These are phyloP conservation scores for Cygnus olor DNA, from an alignment of 2,797 vertebrate genomes.

Conservation along the genomic window DNA sequence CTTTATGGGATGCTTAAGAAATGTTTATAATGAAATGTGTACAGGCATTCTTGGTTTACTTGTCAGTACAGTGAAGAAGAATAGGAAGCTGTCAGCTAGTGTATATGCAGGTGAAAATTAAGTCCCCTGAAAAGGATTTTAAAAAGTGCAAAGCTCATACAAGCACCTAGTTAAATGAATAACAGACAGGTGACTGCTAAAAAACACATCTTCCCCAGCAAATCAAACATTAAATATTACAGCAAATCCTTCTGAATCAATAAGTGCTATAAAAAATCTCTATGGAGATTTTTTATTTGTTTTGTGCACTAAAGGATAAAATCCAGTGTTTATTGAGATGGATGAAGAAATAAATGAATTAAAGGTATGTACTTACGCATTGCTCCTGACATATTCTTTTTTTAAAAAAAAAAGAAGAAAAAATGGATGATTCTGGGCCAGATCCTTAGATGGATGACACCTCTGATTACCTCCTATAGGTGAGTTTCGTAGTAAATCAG, in stretches of 20 bases:
- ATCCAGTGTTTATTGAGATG: neutral
- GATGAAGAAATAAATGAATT: constrained; percentile 21
- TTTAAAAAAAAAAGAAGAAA: neutral
- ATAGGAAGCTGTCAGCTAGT: neutral
- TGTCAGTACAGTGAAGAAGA: neutral
- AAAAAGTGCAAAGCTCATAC: neutral
- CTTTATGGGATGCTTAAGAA: constrained; percentile 25
- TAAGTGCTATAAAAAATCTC: constrained; percentile 13
- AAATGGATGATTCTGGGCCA: neutral
- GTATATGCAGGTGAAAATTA: constrained; percentile 29
- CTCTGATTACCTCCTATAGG: neutral
- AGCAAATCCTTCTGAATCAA: constrained; percentile 11
- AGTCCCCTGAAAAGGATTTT: constrained; percentile 19
- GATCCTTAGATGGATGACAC: neutral
- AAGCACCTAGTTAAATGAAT: constrained; percentile 24
- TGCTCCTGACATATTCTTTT: neutral
- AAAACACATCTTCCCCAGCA: neutral
- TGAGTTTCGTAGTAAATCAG: neutral
- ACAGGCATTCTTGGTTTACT: neutral
- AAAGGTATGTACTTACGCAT: neutral
- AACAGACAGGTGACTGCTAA: constrained; percentile 14
- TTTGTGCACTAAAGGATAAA: constrained; percentile 40
- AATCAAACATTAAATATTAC: constrained; percentile 21
- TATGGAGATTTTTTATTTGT: neutral
- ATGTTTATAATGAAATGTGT: constrained; percentile 36